Evolutionary conservation across 2,113 vertebrate genomes (phyloP), one percentile per base, ranked within the genome.

Genomic region (Xenus cinereus): DNA sequence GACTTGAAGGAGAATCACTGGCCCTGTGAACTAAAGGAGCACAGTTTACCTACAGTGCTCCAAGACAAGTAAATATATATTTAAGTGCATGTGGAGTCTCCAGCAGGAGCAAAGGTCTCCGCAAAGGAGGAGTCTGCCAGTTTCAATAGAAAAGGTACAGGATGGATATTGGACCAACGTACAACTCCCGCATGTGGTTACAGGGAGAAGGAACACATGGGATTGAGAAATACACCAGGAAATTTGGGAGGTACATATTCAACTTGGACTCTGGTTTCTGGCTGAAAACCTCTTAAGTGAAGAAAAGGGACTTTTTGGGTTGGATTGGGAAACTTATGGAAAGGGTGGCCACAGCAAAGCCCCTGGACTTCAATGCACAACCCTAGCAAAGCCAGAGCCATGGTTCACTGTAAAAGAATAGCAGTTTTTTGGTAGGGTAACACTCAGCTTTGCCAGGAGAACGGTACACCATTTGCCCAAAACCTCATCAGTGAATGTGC

Each of bases 401-500:
- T 6, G 12, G 33, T 39, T 80, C 33, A 35, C 63, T 63, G 23
- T n/a, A 41, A 53, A 46, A 71, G 33, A 63, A 81, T 14, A 14
- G 24, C 32, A 62, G 39, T n/a, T n/a, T n/a, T 82, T 93, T 54
- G 39, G 26, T 20, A 77, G 23, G n/a, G 19, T 53, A 77, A 48
- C 46, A 73, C 51, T 27, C 56, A 80, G 41, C 35, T 89, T 63
- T 63, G 41, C n/a, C 48, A 74, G 20, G 16, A 56, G 35, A 84
- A 62, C 2, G 4, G 67, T 43, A 45, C 54, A 68, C 9, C n/a
- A 43, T 37, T 7, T 85, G 35, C 24, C 33, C 33, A 26, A 67
- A 90, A 62, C 39, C 14, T 64, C 2, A 0, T 28, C 23, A 73
- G n/a, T 10, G 28, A 68, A 60, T 6, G 14, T 0, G 1, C 7